Base-by-base conservation (phyloP, 2,888 invertebrate genomes). In the Omphaloscelis lunosa region DNA sequence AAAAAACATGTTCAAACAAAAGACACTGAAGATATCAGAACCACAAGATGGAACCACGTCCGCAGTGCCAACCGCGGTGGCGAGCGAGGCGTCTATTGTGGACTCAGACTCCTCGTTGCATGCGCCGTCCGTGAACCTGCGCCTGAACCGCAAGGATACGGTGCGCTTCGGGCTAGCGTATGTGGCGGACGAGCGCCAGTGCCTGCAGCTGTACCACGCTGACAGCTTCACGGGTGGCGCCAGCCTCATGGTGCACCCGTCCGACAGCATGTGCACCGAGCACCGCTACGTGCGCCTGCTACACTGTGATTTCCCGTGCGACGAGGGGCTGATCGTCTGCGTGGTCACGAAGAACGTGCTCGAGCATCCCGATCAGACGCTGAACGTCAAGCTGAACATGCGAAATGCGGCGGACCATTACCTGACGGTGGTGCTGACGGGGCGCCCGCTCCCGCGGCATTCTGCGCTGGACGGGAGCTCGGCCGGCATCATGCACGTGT, bases 221-320 rank as follows among this genome's bases (percentile, higher is more conserved):
- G 97, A 97, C 81, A 95, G 95, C 82, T 97, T 96, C 89, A 93
- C 90, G 39, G 97, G 97, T 27, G 97, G 97, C 41, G 93, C 95
- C 1, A 97, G 97, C 61, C 89, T 97, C 2, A 94, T 93, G 76
- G 89, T 97, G 0, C 89, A 95, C 72, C 95, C 95, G 3, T 92
- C 94, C 0, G 95, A 95, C 82, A 75, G 41, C 9, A 45, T 89
- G 6, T 80, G 86, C 34, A 53, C 79, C 0, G 90, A 89, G 20
- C 93, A 92, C 78, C 88, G 94, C 15, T 45, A 82, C 9, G 81
- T 90, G 4, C 86, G 96, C n/a, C 82, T 97, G 41, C 92, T 96
- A 65, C 92, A 94, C 76, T 94, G 95, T 84, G 95, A 96, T 75
- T 96, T 96, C 82, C 2, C 34, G 5, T 91, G 93, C 69, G 78